These are phyloP conservation scores for Discoglossus pictus DNA, from an alignment of 2,797 vertebrate genomes.

Conservation along the genomic window DNA sequence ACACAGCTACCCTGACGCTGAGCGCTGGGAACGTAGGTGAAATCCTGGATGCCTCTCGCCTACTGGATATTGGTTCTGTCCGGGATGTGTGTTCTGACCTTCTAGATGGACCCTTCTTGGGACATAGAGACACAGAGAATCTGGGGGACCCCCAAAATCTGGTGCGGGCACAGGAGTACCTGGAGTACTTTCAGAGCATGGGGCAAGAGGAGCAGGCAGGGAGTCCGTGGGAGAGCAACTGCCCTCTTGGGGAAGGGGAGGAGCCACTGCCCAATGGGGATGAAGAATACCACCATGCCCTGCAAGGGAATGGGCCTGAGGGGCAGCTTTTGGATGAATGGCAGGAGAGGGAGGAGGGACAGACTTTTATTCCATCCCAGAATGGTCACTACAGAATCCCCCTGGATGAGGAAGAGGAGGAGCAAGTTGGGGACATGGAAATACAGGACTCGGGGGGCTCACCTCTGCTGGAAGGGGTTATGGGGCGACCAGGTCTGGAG, in stretches of 20 bases:
- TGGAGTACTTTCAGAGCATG: conserved; percentile 96
- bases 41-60: conserved; percentile 89
- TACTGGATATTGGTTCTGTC: conserved; percentile 92
- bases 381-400: conserved; percentile 18
- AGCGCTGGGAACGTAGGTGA: conserved; percentile 89
- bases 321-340: conserved; percentile 66
- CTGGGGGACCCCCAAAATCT: conserved; percentile 86
- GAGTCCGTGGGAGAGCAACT: conserved; percentile 77
- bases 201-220: conserved; percentile 77
- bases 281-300: conserved; percentile 68
- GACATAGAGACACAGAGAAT: conserved; percentile 71
- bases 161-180: conserved; percentile 90
- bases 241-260: conserved; percentile 75
- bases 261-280: conserved; percentile 74
- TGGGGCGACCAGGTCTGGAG: conserved; percentile 54
- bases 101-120: conserved; percentile 84
- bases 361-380: conserved; percentile 20
- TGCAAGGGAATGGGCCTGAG: conserved; percentile 65
- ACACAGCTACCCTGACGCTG: conserved; percentile 94
- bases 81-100: conserved; percentile 95
- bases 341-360: conserved; percentile 72
- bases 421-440: conserved; percentile 66
- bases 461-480: conserved; percentile 57
- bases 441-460: conserved; percentile 65
- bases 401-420: conserved; percentile 64